Evolutionary conservation across 2,797 vertebrate genomes (phyloP), one percentile per base, ranked within the genome.

Genomic region (Malurus leucopterus): DNA sequence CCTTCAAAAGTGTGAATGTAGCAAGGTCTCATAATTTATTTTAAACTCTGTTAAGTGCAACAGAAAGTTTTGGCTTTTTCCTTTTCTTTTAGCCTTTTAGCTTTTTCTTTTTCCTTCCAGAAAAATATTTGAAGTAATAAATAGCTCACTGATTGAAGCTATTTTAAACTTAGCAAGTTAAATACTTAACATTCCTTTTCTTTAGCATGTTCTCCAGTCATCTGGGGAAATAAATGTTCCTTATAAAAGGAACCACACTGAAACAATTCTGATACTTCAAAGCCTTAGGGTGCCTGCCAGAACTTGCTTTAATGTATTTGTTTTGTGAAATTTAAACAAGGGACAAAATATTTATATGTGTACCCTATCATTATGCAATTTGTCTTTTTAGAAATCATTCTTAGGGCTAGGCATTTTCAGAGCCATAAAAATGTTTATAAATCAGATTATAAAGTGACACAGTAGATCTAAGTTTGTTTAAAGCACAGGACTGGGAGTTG

Each of bases 121-220:
- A 91, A 96, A 96, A 91, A 91, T 78, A 95, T 83, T 93, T 82
- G 72, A 92, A 91, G 95, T 89, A 95, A 95, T 86, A 95, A 95
- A 96, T 95, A 96, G 85, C 86, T 95, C 83, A 94, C 44, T 88
- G 80, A 81, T 83, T 89, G 19, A 50, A 83, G 72, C 78, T 96
- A 91, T 96, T 97, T 96, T 96, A 96, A 96, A 94, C 76, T 84
- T 91, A 92, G 32, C 53, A 80, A 95, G 65, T 89, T 84, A 94
- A 96, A 93, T 95, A 91, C 78, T 96, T 94, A 38, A 90, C 59
- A 51, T 93, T 95, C 93, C 81, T 86, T 93, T 84, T 63, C 65
- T 83, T 26, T 75, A 91, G 13, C 61, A 38, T 67, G 50, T 88
- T 92, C 72, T 96, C 71, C 85, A 88, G 81, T 95, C 65, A 94